phyloP scores from a whole-genome alignment of 1,140 invertebrate genomes.

The Trachymyrmex septentrionalis region DNA sequence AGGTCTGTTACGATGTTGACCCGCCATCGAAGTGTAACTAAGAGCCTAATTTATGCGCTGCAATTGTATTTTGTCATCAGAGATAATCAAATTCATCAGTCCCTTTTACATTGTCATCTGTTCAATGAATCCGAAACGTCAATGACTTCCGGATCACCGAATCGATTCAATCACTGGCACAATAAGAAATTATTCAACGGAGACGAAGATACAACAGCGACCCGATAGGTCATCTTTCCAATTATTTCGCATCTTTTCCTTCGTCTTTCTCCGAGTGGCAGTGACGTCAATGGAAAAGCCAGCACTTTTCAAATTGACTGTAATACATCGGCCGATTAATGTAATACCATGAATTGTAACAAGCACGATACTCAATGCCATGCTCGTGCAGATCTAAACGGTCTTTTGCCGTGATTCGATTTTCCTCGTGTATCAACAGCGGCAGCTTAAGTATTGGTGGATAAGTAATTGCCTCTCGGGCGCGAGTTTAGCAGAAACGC shows the following conservation, averaged over 20 bases:
- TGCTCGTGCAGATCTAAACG: conserved; percentile 8
- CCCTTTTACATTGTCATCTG: background rate
- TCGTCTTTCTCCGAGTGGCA: background rate
- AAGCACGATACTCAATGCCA: background rate
- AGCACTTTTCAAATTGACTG: background rate
- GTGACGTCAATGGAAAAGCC: conserved; percentile 23
- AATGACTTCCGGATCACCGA: conserved; percentile 9
- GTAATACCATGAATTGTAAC: conserved; percentile 34
- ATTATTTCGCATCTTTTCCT: conserved; percentile 25
- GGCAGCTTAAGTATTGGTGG: conserved; percentile 39
- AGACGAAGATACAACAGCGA: conserved; percentile 22
- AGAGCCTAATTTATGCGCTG: conserved; percentile 22
- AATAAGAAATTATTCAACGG: conserved; percentile 15
- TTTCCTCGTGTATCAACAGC: conserved; percentile 50
- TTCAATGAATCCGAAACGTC: background rate
- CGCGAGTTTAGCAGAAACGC: conserved; percentile 13
- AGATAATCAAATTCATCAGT: background rate
- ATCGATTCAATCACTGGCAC: conserved; percentile 27
- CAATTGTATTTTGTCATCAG: background rate
- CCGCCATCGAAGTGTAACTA: background rate
- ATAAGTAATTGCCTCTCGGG: conserved; percentile 53
- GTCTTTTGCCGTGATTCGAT: conserved; percentile 35
- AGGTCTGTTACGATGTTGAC: background rate
- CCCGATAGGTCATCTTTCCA: background rate
- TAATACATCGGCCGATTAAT: conserved; percentile 49